Base-by-base conservation (phyloP, 2,888 invertebrate species). In the Lasioglossum villosulum region DNA sequence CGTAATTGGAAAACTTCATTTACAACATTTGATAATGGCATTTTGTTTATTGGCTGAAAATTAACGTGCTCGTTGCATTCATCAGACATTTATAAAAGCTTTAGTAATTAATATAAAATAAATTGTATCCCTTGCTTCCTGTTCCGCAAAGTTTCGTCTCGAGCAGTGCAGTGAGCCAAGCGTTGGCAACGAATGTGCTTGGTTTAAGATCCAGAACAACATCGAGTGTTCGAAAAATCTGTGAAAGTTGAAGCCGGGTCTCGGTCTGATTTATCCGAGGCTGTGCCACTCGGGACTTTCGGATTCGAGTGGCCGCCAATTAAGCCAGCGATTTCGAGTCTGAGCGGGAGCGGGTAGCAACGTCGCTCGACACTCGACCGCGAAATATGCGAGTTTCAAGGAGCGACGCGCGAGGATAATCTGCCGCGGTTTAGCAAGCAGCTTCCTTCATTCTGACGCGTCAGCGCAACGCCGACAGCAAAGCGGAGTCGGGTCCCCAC, bases 341-440 rank as follows among this genome's bases (percentile, higher is more conserved):
- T 3, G 23, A 52, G 10, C 52, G n/a, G 52, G 16, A 59, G 19
- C 39, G n/a, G 48, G 42, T 34, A n/a, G 12, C 34, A 68, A 37
- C 45, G 81, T 16, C 27, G 27, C 68, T 56, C 45, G 56, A 52
- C 68, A 19, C 30, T 19, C 27, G 30, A 74, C 81, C 82, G 56
- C 74, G 70, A 82, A 82, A 82, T 80, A 82, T 59, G 37, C 16
- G 73, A 73, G 70, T 77, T 84, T 77, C 30, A 74, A 71, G 75
- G 81, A 71, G 83, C 63, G 52, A 52, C 72, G 30, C 37, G 23
- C 66, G 23, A 52, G 82, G 73, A 56, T 76, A 75, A 77, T 84
- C 56, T 42, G 73, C 73, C 45, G 83, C 56, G 76, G 56, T 83
- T 82, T 83, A 78, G 77, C 45, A 42, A 56, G 75, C 75, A 75